Base-by-base conservation (phyloP, 2,113 vertebrate genomes). In the Sebastes schlegelii region DNA sequence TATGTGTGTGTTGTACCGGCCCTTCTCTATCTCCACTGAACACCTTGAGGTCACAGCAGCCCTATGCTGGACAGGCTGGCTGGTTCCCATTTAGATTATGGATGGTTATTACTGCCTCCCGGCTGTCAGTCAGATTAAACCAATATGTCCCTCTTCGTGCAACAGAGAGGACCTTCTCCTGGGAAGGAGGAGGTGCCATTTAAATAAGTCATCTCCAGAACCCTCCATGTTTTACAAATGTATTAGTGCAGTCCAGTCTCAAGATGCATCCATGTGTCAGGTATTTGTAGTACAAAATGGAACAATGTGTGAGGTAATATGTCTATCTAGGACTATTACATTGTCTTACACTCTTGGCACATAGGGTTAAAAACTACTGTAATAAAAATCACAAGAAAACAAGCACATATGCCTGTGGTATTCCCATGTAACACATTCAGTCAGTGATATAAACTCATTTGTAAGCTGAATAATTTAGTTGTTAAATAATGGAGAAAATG, bases 121-220 rank as follows among this genome's bases (percentile, higher is more conserved):
- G 90, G 93, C 94, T 92, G 92, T 93, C 92, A 89, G 72, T 92
- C 90, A 92, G 92, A 94, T 94, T 94, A 89, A 88, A 93, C 91
- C 93, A 93, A 92, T 92, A 89, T 91, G 88, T 90, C 88, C 83
- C 79, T 92, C 91, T 91, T 93, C 91, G 14, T 76, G 77, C 77
- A 40, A 83, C 71, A 77, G 68, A 81, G 75, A 87, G 74, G 70
- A 92, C 84, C 82, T 89, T 88, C 87, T 89, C 65, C 83, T 73
- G 69, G 67, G 84, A 88, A 87, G 54, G 62, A 89, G 80, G 80
- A 86, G 84, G 71, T 69, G 21, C 74, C 79, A 82, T 89, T 91
- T 85, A 74, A 92, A 91, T 89, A 92, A 92, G 87, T 79, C 78
- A 83, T 93, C 85, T 79, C 46, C 26, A 66, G 61, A 80, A 58